Percentiles rank a stretch among this genome's conserved stretches.
Conservation (phyloP, 2,888 invertebrate genomes). For the Drosophila sordidula region DNA sequence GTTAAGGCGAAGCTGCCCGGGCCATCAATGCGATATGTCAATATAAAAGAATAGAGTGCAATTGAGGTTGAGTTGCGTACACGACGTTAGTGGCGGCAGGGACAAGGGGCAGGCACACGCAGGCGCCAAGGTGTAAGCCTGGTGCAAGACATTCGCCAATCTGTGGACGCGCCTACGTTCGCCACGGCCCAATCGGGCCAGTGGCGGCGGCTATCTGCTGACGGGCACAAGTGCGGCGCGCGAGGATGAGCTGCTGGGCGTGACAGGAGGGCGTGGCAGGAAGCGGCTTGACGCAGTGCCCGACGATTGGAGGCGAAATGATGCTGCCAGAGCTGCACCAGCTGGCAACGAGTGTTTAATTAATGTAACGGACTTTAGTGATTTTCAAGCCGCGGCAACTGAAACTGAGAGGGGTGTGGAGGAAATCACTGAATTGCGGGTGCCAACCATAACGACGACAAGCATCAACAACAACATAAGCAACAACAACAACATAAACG, state of each 20-base stretch:
- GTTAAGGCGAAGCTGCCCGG: not conserved
- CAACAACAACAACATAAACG: constrained; percentile 40
- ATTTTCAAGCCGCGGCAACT: constrained; percentile 54
- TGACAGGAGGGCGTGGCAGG: constrained; percentile 59
- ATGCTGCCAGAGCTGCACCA: constrained; percentile 20
- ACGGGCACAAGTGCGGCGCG: constrained; percentile 77
- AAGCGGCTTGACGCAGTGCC: constrained; percentile 41
- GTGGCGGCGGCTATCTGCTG: constrained; percentile 84
- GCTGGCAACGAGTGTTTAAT: constrained; percentile 81
- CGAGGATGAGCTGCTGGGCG: constrained; percentile 72
- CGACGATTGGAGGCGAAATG: constrained; percentile 26
- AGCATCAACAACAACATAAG: constrained; percentile 32
- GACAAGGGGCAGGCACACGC: constrained; percentile 9
- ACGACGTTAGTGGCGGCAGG: not conserved
- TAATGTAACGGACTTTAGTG: constrained; percentile 80
- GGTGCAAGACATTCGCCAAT: constrained; percentile 82
- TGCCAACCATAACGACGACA: constrained; percentile 60
- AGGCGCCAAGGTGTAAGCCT: constrained; percentile 64
- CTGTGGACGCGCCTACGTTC: constrained; percentile 85
- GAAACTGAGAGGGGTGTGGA: constrained; percentile 29
- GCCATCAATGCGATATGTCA: constrained; percentile 18
- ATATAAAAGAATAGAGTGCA: constrained; percentile 33
- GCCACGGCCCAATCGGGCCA: constrained; percentile 85
- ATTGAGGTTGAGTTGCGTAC: constrained; percentile 33
- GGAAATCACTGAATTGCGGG: constrained; percentile 44